Evolutionary conservation across 2,797 vertebrate species (phyloP), one percentile per base, ranked within the genome.

Genomic region (Melanogrammus aeglefinus): DNA sequence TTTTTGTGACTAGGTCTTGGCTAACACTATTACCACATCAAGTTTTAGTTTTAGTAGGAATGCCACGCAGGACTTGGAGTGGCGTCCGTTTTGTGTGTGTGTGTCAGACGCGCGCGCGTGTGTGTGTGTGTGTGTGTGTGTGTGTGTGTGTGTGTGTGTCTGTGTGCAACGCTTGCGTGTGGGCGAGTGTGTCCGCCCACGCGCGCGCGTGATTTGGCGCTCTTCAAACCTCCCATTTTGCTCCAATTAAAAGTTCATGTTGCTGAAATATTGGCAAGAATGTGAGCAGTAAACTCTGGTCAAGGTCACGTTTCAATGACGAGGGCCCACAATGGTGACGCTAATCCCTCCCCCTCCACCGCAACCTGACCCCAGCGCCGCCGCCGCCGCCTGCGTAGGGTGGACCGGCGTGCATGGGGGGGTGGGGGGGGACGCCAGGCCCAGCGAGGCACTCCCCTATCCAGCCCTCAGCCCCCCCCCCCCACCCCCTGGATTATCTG

Each of bases 401-500:
- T 86, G 87, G 85, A 84, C 88, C 74, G 83, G 89, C 85, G 87
- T 90, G 89, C 90, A 90, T 91, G 86, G 88, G 91, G 87, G 85
- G 87, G 86, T 87, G 85, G 87, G 86, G n/a, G 51, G n/a, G 21
- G 57, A 24, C 57, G 21, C 57, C 1, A 63, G 57, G 57, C 57
- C 57, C 57, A 7, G 57, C 21, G 21, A n/a, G 57, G 57, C 57
- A 87, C 85, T 24, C 86, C 76, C 44, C 80, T 85, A 90, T 91
- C 84, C 89, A 88, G 84, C 8, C 86, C 89, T 89, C 83, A 91
- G 92, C 90, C 91, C 85, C 91, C 85, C 0, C n/a, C n/a, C n/a
- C n/a, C n/a, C n/a, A n/a, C n/a, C n/a, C n/a, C 31, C 89, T 87
- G 91, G 93, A 95, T 95, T 94, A 95, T 95, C 94, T 95, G 91